A percentile compares a stretch with the other conserved stretches of the same genome.
These are phyloP conservation scores for Tyria jacobaeae DNA, from an alignment of 2,888 invertebrate genomes.

Conservation along the genomic window DNA sequence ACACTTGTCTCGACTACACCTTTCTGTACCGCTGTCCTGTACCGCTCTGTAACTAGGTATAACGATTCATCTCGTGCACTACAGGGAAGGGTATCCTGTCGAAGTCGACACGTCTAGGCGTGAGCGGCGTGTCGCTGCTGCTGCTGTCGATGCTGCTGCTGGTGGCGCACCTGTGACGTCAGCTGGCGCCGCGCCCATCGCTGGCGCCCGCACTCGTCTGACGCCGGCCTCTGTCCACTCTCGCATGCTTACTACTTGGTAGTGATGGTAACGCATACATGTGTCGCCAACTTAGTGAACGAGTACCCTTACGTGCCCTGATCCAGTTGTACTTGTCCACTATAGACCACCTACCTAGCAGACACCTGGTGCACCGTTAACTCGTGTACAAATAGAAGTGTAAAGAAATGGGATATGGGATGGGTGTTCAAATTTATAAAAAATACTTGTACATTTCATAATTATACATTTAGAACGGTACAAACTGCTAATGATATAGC, in stretches of 20 bases:
- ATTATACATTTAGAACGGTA: background rate
- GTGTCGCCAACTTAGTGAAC: too few relatives aligned
- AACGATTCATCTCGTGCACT: slow-evolving; percentile 16
- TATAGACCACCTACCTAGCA: background rate
- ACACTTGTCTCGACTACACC: background rate
- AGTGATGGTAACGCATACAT: too few relatives aligned
- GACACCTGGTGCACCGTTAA: background rate
- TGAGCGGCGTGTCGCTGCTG: slow-evolving; percentile 61
- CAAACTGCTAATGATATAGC: background rate
- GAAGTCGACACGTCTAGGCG: slow-evolving; percentile 55
- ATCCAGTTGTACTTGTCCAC: too few relatives aligned
- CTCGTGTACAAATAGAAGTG: background rate
- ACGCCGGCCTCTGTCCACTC: too few relatives aligned
- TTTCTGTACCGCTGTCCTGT: too few relatives aligned
- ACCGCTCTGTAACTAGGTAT: too few relatives aligned
- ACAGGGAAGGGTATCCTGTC: slow-evolving; percentile 79
- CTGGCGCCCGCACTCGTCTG: slow-evolving; percentile 50
- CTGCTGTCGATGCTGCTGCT: slow-evolving; percentile 64
- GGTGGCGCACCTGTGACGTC: slow-evolving; percentile 66
- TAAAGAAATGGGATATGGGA: background rate
- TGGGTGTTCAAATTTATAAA: background rate
- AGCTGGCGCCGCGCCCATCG: slow-evolving; percentile 45
- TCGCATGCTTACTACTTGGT: too few relatives aligned
- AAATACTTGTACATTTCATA: background rate
- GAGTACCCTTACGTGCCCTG: too few relatives aligned